Conservation (phyloP, 2,113 vertebrate genomes). For the Calyptomena viridis region DNA sequence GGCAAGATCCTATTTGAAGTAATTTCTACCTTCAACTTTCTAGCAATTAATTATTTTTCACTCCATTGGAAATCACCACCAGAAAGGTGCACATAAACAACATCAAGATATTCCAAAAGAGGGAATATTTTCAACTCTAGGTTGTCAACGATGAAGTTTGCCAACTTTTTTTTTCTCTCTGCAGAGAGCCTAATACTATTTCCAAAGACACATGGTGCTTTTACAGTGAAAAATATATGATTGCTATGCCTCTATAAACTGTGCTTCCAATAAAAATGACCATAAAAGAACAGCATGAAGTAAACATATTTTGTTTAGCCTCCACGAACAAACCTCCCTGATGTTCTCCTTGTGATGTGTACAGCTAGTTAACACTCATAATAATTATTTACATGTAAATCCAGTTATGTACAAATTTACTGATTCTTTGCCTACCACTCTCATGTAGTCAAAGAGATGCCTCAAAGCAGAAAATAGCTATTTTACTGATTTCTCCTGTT, state of each 20-base stretch:
- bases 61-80: not conserved
- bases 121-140: not conserved
- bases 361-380: not conserved
- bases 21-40: not conserved
- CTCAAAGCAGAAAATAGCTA: not conserved
- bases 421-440: not conserved
- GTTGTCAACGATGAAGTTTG: not conserved
- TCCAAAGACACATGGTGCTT: not conserved
- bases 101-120: not conserved
- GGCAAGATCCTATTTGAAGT: not conserved
- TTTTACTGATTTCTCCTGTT: not conserved
- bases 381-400: not conserved
- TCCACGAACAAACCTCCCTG: not conserved
- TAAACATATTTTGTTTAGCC: not conserved
- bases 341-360: not conserved
- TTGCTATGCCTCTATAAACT: not conserved
- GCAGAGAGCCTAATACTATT: not conserved
- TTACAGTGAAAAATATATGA: not conserved
- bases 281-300: not conserved
- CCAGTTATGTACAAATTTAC: not conserved
- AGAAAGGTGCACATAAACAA: not conserved
- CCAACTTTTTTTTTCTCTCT: not conserved
- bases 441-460: not conserved
- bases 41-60: not conserved
- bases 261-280: not conserved